Evolutionary conservation across 2,888 invertebrate genomes (phyloP).

Genomic region (Beris morrisii): DNA sequence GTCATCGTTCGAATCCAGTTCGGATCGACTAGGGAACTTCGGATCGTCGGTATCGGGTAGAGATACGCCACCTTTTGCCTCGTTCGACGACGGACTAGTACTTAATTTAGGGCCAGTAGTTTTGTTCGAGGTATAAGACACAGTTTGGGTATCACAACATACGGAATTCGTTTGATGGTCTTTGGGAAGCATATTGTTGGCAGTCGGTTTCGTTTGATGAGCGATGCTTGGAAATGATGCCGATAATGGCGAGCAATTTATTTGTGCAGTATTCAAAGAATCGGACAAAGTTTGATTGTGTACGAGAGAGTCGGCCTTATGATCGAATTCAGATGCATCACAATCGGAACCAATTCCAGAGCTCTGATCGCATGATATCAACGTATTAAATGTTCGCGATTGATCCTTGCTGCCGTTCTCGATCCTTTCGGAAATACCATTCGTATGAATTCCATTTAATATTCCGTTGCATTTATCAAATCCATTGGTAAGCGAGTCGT

Average conservation of each 20-base stretch:
- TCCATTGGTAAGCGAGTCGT: too few relatives aligned
- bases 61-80: neutral
- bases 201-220: neutral
- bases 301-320: too few relatives aligned
- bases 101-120: neutral
- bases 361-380: constrained; percentile 25
- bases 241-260: neutral
- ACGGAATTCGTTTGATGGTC: constrained; percentile 24
- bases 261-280: constrained; percentile 1
- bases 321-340: constrained; percentile 10
- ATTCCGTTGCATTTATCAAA: too few relatives aligned
- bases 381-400: constrained; percentile 5
- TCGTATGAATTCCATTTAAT: too few relatives aligned
- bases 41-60: neutral
- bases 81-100: neutral
- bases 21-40: constrained; percentile 15
- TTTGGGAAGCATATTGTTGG: constrained; percentile 19
- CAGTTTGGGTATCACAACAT: constrained; percentile 28
- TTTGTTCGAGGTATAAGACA: constrained; percentile 27
- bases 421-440: too few relatives aligned
- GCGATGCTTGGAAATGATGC: constrained; percentile 9
- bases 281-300: neutral
- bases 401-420: neutral
- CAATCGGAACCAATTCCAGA: constrained; percentile 28
- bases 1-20: constrained; percentile 1